These are phyloP conservation scores for Zhengitettix transpicula DNA, from an alignment of 2,888 invertebrate species.

Conservation along the genomic window DNA sequence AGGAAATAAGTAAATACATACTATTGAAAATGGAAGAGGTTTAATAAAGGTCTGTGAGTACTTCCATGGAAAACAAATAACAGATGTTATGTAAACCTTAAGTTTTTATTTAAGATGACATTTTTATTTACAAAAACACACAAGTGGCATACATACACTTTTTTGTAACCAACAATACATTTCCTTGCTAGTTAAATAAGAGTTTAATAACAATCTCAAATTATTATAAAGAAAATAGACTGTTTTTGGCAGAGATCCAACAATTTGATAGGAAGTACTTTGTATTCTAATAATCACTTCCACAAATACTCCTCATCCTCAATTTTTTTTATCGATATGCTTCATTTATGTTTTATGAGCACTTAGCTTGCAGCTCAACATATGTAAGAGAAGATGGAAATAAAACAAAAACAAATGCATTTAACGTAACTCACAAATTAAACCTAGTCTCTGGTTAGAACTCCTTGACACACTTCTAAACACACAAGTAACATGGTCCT, in stretches of 20 bases:
- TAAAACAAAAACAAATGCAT: not conserved
- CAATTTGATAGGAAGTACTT: not conserved
- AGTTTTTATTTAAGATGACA: not conserved
- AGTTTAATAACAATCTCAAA: not conserved
- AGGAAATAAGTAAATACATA: too few species aligned
- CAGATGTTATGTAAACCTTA: not conserved
- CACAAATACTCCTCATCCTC: too few species aligned
- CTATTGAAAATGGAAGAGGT: too few species aligned
- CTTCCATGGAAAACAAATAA: too few species aligned
- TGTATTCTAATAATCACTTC: not conserved
- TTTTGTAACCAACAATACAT: slow-evolving; percentile 3
- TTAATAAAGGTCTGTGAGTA: too few species aligned
- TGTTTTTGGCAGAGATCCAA: not conserved
- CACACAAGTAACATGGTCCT: not conserved
- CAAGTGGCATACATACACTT: slow-evolving; percentile 10
- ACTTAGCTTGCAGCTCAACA: too few species aligned
- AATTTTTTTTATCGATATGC: too few species aligned
- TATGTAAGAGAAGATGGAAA: not conserved
- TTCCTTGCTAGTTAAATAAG: not conserved
- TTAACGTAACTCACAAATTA: not conserved
- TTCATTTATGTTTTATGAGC: too few species aligned
- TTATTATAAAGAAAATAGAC: not conserved
- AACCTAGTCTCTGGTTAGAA: not conserved
- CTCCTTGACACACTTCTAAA: not conserved
- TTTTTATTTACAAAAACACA: slow-evolving; percentile 13